Percentiles rank a stretch among this genome's conserved stretches.
phyloP scores from a whole-genome alignment of 2,797 vertebrate genomes.

The Gymnothorax reevesii region DNA sequence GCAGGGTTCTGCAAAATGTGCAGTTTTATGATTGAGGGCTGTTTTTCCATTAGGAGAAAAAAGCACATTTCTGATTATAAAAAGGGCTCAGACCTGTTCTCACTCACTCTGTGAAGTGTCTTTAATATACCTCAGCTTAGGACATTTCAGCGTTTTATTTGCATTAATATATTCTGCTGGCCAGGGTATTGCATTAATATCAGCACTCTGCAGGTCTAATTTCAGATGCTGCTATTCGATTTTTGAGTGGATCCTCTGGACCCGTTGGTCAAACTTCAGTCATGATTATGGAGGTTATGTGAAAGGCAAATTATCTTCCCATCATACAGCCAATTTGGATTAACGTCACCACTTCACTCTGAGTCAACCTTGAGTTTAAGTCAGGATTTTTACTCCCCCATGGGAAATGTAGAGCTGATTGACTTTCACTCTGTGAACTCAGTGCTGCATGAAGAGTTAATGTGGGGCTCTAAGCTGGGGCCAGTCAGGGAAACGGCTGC shows the following conservation, averaged over 20 bases:
- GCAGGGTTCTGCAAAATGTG: background rate
- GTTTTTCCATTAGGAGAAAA: background rate
- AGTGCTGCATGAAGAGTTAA: constrained; percentile 47
- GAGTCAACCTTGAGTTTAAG: constrained; percentile 46
- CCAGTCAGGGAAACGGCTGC: constrained; percentile 11
- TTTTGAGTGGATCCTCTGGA: constrained; percentile 46
- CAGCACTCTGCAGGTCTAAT: constrained; percentile 22
- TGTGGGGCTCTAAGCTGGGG: constrained; percentile 41
- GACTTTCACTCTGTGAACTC: constrained; percentile 37
- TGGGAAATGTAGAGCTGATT: constrained; percentile 30
- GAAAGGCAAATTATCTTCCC: constrained; percentile 57
- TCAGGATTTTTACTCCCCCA: constrained; percentile 14
- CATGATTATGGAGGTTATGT: constrained; percentile 51
- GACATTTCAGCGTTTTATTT: background rate
- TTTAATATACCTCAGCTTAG: background rate
- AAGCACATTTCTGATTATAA: background rate
- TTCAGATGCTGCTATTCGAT: constrained; percentile 38
- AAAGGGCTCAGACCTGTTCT: background rate
- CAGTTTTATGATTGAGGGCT: background rate
- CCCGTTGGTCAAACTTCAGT: constrained; percentile 57
- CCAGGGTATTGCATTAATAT: constrained; percentile 44
- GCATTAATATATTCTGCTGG: constrained; percentile 43
- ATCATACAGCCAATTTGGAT: constrained; percentile 67
- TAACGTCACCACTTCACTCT: constrained; percentile 54
- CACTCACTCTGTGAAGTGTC: background rate